These are phyloP conservation scores for Drosophila falleni DNA, from an alignment of 2,888 invertebrate species.

Conservation along the genomic window DNA sequence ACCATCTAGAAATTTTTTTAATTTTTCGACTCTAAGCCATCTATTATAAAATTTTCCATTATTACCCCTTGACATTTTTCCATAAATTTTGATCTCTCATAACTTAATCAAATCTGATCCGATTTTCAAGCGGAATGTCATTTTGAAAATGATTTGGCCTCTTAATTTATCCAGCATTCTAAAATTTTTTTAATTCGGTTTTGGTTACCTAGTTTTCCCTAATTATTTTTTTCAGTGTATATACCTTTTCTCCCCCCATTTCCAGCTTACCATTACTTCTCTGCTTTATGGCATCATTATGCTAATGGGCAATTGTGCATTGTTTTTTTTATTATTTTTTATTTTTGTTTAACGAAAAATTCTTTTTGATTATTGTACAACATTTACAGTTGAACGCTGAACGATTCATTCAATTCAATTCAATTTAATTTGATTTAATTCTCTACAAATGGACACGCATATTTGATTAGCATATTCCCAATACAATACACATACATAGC, in stretches of 20 bases:
- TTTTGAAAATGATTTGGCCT: too few species aligned
- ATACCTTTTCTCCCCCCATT: background rate
- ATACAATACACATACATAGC: background rate
- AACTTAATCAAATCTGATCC: too few species aligned
- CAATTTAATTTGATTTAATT: constrained; percentile 23
- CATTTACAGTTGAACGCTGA: constrained; percentile 70
- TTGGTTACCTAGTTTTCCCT: too few species aligned
- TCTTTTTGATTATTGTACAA: constrained; percentile 67
- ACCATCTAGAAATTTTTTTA: too few species aligned
- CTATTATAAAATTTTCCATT: too few species aligned
- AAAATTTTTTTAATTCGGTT: too few species aligned
- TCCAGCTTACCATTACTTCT: background rate
- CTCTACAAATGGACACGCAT: constrained; percentile 56
- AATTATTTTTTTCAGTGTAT: background rate
- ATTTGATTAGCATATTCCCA: constrained; percentile 67
- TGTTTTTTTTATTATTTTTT: constrained; percentile 36
- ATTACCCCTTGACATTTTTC: too few species aligned
- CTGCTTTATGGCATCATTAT: constrained; percentile 76
- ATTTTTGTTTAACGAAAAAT: constrained; percentile 23
- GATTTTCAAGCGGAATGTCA: too few species aligned
- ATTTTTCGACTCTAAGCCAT: too few species aligned
- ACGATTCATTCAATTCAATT: constrained; percentile 37
- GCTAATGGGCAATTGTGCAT: constrained; percentile 76
- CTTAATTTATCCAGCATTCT: too few species aligned
- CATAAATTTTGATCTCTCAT: too few species aligned